A percentile compares a stretch with the other conserved stretches of the same genome.
Evolutionary conservation across 2,888 invertebrate species (phyloP).

Genomic region (Toxonevra muliebris): DNA sequence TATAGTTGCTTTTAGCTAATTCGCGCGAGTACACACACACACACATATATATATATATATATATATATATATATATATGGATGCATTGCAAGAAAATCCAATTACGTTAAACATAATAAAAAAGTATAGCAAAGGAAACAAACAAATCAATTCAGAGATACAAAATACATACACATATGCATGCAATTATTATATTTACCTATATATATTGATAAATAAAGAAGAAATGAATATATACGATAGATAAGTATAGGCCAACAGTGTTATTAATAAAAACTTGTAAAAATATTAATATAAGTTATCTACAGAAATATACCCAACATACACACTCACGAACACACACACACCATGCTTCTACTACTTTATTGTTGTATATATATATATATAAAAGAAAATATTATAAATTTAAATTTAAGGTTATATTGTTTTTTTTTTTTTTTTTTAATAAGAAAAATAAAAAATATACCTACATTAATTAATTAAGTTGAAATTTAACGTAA

Average conservation of each 20-base stretch:
- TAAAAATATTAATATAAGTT: not conserved
- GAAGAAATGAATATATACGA: not conserved
- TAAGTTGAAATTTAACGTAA: no score
- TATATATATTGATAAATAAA: not conserved
- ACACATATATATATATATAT: slow-evolving; percentile 21
- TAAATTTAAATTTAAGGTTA: no score
- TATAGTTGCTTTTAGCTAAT: not conserved
- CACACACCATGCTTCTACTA: not conserved
- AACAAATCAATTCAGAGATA: not conserved
- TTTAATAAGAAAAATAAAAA: no score
- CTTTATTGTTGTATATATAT: not conserved
- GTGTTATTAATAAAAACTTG: slow-evolving; percentile 1
- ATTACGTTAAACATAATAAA: slow-evolving; percentile 2
- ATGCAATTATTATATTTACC: not conserved
- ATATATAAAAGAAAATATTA: not conserved
- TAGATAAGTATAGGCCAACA: slow-evolving; percentile 1
- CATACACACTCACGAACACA: not conserved
- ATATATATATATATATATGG: no score
- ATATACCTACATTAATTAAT: no score
- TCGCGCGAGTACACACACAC: not conserved
- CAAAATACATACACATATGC: slow-evolving; percentile 34
- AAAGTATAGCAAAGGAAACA: not conserved
- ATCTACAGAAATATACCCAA: not conserved
- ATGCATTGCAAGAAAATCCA: not conserved
- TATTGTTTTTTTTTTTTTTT: no score